These are phyloP conservation scores for Nasonia vitripennis DNA, from an alignment of 1,140 invertebrate genomes.

Conservation along the genomic window DNA sequence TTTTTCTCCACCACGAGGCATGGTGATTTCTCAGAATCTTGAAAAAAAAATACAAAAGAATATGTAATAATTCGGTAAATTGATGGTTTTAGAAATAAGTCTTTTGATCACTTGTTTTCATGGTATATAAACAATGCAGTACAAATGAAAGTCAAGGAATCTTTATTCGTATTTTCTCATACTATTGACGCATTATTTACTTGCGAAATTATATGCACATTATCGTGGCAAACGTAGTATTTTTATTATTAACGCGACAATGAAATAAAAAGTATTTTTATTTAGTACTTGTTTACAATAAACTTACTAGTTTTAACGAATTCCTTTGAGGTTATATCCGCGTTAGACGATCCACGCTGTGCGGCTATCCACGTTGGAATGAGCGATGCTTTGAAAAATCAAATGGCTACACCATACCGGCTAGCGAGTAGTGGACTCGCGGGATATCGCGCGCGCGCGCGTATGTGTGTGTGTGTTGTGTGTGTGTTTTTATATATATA, in stretches of 20 bases:
- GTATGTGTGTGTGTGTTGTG: too few species aligned
- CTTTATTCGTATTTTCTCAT: too few species aligned
- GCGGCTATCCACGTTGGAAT: slow-evolving; percentile 27
- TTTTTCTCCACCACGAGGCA: slow-evolving; percentile 42
- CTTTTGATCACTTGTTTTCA: background rate
- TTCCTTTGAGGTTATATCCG: slow-evolving; percentile 39
- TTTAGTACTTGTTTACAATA: background rate
- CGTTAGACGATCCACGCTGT: slow-evolving; percentile 11
- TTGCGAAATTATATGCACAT: too few species aligned
- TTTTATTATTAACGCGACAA: background rate
- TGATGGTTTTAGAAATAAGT: background rate
- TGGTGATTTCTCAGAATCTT: background rate
- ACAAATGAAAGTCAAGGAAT: background rate
- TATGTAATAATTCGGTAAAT: background rate
- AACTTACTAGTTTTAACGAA: slow-evolving; percentile 29
- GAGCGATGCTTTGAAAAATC: background rate
- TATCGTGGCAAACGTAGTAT: background rate
- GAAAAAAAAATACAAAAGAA: background rate
- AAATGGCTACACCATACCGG: background rate
- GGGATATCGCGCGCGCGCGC: too few species aligned
- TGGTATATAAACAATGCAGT: slow-evolving; percentile 30
- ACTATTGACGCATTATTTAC: too few species aligned
- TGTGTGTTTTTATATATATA: too few species aligned
- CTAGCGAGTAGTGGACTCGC: background rate
- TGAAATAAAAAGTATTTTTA: background rate